Evolutionary conservation across 2,888 invertebrate genomes (phyloP).

Genomic region (Merodon equestris): DNA sequence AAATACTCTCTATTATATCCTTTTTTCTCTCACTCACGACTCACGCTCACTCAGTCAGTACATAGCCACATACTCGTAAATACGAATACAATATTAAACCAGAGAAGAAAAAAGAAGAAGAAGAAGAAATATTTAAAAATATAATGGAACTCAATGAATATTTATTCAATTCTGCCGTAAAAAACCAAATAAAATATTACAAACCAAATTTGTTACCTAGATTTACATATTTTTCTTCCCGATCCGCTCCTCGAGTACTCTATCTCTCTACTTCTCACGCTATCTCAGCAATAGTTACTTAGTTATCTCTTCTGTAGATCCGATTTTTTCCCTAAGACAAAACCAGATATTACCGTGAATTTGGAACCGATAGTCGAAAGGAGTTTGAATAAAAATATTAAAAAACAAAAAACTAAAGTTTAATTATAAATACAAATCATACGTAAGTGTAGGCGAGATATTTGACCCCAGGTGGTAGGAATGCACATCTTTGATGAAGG

Average conservation of each 20-base stretch:
- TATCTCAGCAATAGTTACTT: no score
- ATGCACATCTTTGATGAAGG: no score
- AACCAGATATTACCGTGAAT: no score
- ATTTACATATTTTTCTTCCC: no score
- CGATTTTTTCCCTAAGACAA: no score
- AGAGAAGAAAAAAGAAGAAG: slow-evolving; percentile 70
- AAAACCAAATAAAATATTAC: slow-evolving; percentile 10
- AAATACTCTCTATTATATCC: slow-evolving; percentile 41
- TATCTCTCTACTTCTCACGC: no score
- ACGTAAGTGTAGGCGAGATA: slow-evolving; percentile 5
- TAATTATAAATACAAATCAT: slow-evolving; percentile 29
- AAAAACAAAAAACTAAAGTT: slow-evolving; percentile 2
- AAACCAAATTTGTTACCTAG: no score
- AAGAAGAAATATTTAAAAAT: slow-evolving; percentile 57
- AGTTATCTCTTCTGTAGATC: no score
- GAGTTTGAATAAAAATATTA: slow-evolving; percentile 28
- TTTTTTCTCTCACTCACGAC: slow-evolving; percentile 70
- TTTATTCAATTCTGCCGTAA: slow-evolving; percentile 32
- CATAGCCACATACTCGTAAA: slow-evolving; percentile 39
- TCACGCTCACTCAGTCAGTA: slow-evolving; percentile 65
- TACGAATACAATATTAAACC: slow-evolving; percentile 69
- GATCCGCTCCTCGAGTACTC: no score
- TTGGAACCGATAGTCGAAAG: no score
- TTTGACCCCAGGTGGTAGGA: no score
- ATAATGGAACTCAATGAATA: slow-evolving; percentile 38